A percentile compares a stretch with the other conserved stretches of the same genome.
These are phyloP conservation scores for Sparidentex hasta DNA, from an alignment of 2,797 vertebrate genomes.

Conservation along the genomic window DNA sequence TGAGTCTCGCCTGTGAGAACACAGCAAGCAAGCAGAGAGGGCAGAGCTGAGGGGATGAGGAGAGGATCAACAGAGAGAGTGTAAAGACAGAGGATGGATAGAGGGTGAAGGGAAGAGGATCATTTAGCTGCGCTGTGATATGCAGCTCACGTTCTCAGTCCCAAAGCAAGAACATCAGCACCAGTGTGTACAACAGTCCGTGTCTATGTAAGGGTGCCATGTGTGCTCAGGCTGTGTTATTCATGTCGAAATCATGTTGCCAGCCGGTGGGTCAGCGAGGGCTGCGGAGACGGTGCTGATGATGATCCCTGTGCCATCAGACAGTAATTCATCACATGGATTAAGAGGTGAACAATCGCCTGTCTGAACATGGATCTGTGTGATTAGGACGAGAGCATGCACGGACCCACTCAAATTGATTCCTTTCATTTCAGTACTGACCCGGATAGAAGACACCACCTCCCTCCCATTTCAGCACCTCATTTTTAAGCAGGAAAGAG, in stretches of 20 bases:
- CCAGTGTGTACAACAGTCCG: not conserved
- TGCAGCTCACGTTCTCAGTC: slow-evolving; percentile 56
- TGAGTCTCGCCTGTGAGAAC: slow-evolving; percentile 8
- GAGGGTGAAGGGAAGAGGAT: slow-evolving; percentile 32
- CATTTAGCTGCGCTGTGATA: slow-evolving; percentile 35
- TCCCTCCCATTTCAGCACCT: not conserved
- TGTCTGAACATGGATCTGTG: slow-evolving; percentile 37
- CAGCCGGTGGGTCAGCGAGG: slow-evolving; percentile 36
- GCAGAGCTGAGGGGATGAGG: slow-evolving; percentile 26
- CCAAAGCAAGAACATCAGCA: slow-evolving; percentile 1
- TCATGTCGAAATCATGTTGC: slow-evolving; percentile 13
- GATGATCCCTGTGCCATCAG: slow-evolving; percentile 32
- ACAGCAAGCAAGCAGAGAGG: not conserved
- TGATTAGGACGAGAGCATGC: slow-evolving; percentile 35
- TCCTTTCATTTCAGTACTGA: slow-evolving; percentile 38
- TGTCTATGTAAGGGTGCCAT: not conserved
- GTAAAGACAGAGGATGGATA: slow-evolving; percentile 12
- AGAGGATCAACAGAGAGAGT: slow-evolving; percentile 22
- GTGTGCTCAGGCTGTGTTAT: not conserved
- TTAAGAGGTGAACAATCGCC: slow-evolving; percentile 50
- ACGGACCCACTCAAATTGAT: slow-evolving; percentile 39
- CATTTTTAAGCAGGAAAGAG: not conserved
- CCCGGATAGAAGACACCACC: slow-evolving; percentile 4
- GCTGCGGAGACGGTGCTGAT: slow-evolving; percentile 22
- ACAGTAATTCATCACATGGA: slow-evolving; percentile 50